A percentile compares a stretch with the other conserved stretches of the same genome.
Evolutionary conservation across 2,797 vertebrate species (phyloP).

Genomic region (Hypotaenidia okinawae): DNA sequence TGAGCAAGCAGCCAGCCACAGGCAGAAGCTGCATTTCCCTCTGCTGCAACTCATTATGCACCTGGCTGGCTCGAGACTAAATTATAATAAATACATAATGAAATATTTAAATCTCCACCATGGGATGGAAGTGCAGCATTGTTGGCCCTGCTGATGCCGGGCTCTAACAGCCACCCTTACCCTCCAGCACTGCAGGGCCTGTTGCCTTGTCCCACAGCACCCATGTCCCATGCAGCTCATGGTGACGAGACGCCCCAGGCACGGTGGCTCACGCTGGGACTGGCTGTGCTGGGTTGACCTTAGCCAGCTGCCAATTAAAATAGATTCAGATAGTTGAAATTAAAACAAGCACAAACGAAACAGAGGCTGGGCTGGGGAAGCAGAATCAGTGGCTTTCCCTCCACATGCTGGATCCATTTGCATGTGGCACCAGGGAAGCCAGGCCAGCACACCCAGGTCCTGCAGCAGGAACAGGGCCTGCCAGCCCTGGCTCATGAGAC

Average conservation of each 20-base stretch:
- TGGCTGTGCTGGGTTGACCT: background rate
- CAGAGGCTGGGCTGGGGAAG: background rate
- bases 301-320: background rate
- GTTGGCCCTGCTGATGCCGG: rapidly evolving
- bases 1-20: background rate
- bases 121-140: background rate
- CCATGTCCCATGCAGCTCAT: rapidly evolving
- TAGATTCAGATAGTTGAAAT: background rate
- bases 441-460: background rate
- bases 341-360: background rate
- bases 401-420: rapidly evolving
- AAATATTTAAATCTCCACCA: background rate
- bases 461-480: background rate
- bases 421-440: rapidly evolving
- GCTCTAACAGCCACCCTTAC: background rate
- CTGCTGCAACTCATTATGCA: background rate
- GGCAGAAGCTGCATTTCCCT: background rate
- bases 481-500: rapidly evolving
- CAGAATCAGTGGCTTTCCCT: background rate
- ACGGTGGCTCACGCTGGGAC: rapidly evolving
- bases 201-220: background rate
- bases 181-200: background rate
- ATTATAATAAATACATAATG: conserved; percentile 3
- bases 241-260: background rate
- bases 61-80: background rate